These are phyloP conservation scores for Octomys mimax DNA, from an alignment of 2,797 vertebrate genomes.

Conservation along the genomic window DNA sequence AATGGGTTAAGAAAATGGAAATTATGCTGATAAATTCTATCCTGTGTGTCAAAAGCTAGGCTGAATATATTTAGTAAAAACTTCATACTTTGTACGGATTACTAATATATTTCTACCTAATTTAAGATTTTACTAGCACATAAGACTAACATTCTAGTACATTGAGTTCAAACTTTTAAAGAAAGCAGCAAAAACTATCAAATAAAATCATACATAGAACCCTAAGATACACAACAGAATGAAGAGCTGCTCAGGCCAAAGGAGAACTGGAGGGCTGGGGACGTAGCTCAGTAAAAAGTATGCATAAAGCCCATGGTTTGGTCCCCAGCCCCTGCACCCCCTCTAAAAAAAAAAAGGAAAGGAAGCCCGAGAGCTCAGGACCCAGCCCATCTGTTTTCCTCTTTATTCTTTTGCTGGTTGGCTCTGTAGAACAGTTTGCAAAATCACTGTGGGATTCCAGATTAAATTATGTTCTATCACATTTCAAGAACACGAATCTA, in stretches of 20 bases:
- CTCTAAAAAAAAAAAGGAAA: neutral
- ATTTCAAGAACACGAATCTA: slow-evolving; percentile 1
- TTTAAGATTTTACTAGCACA: neutral
- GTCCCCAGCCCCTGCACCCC: no score
- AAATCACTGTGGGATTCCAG: neutral
- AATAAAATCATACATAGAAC: neutral
- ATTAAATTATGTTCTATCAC: neutral
- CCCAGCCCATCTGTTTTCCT: neutral
- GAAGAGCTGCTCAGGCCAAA: neutral
- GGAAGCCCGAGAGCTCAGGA: neutral
- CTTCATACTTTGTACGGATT: neutral
- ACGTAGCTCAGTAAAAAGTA: neutral
- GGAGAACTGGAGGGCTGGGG: neutral
- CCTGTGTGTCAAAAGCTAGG: neutral
- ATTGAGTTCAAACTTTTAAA: neutral
- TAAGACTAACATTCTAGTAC: neutral
- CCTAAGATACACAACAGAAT: neutral
- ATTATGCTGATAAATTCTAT: neutral
- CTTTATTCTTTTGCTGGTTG: neutral
- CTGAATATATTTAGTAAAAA: neutral
- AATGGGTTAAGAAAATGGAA: slow-evolving; percentile 1
- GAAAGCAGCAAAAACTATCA: neutral
- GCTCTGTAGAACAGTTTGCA: neutral
- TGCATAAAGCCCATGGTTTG: neutral
- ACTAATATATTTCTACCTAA: neutral